Evolutionary conservation across 2,113 vertebrate species (phyloP).

Genomic region (Prinia subflava): DNA sequence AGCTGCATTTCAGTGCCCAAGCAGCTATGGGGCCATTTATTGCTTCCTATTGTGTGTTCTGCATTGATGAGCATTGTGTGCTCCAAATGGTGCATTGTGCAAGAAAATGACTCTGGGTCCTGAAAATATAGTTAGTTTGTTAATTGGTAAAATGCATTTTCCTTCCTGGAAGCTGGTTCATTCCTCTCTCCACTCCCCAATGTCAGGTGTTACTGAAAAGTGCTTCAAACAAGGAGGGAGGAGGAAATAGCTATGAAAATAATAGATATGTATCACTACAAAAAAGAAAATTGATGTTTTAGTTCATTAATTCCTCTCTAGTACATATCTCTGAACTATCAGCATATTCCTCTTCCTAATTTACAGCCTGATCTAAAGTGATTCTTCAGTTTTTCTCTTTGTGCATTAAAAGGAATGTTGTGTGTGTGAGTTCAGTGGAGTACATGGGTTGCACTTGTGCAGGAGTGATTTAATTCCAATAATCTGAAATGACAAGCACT

Average conservation of each 20-base stretch:
- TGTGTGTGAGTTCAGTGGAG: not conserved
- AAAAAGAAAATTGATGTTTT: not conserved
- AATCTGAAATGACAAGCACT: constrained; percentile 16
- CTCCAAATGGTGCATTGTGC: not conserved
- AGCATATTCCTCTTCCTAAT: not conserved
- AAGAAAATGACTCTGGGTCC: not conserved
- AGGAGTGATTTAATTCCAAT: constrained; percentile 40
- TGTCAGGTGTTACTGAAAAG: not conserved
- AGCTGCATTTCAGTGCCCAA: not conserved
- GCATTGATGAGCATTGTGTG: not conserved
- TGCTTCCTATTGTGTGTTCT: not conserved
- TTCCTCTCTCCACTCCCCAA: not conserved
- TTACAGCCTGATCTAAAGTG: not conserved
- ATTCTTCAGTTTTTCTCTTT: not conserved
- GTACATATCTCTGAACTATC: not conserved
- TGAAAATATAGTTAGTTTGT: not conserved
- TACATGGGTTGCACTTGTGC: not conserved
- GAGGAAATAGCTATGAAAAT: not conserved
- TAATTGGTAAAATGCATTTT: not conserved
- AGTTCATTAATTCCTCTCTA: not conserved
- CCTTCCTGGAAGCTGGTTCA: not conserved
- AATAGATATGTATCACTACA: not conserved
- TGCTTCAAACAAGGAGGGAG: not conserved
- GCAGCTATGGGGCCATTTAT: not conserved
- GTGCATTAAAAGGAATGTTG: not conserved